A percentile compares a stretch with the other conserved stretches of the same genome.
phyloP scores from a whole-genome alignment of 2,797 vertebrate species.

The Aeoliscus strigatus region DNA sequence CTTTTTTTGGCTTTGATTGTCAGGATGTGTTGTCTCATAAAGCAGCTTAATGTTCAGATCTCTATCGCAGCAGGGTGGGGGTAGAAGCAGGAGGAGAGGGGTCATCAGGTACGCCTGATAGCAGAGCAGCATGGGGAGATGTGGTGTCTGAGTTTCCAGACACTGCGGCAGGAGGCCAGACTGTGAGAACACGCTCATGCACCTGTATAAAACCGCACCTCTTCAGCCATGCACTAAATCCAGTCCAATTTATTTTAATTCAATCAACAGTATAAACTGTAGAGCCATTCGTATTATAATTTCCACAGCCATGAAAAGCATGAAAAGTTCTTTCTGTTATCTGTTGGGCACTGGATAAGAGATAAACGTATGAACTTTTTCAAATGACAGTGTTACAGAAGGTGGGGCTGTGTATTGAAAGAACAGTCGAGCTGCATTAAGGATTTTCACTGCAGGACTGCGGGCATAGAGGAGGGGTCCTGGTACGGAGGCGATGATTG shows the following conservation, averaged over 20 bases:
- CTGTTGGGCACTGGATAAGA: constrained; percentile 34
- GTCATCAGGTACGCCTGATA: constrained; percentile 55
- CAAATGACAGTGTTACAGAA: constrained; percentile 44
- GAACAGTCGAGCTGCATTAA: constrained; percentile 16
- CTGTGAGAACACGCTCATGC: constrained; percentile 35
- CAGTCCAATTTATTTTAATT: constrained; percentile 52
- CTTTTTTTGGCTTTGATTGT: constrained; percentile 34
- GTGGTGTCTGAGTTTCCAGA: constrained; percentile 80
- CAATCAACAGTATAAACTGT: constrained; percentile 43
- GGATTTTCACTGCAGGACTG: constrained; percentile 23
- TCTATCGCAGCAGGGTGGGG: constrained; percentile 46
- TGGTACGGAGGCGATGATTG: constrained; percentile 32
- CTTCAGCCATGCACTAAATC: constrained; percentile 14
- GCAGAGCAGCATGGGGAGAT: constrained; percentile 41
- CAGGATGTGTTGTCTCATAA: constrained; percentile 37
- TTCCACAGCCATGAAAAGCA: constrained; percentile 39
- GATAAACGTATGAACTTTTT: constrained; percentile 58
- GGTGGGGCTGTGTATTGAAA: constrained; percentile 18
- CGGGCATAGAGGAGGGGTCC: constrained; percentile 23
- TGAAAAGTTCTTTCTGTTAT: constrained; percentile 49
- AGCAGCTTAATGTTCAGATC: constrained; percentile 45
- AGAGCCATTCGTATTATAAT: constrained; percentile 36
- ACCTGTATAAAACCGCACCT: constrained; percentile 12
- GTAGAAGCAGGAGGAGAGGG: constrained; percentile 15
- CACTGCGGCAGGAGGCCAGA: constrained; percentile 77